These are phyloP conservation scores for Accipiter virgatus DNA, from an alignment of 2,113 vertebrate species.

Conservation along the genomic window DNA sequence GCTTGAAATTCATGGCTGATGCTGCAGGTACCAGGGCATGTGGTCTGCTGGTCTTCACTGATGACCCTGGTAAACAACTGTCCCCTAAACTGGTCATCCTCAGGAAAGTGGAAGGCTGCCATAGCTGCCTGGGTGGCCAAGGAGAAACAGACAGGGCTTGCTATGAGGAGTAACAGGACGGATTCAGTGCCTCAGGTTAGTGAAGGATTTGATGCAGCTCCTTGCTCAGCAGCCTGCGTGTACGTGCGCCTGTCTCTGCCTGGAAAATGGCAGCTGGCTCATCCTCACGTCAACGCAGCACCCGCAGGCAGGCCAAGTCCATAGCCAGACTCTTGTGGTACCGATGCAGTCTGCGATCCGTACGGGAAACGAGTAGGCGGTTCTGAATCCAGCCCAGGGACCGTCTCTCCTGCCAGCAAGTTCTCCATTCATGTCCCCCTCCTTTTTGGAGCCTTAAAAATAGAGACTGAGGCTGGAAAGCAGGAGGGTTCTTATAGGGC, in stretches of 20 bases:
- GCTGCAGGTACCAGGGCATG: background rate
- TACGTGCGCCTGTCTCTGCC: background rate
- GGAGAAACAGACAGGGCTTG: background rate
- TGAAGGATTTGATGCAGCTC: background rate
- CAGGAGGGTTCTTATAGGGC: background rate
- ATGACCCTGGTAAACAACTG: background rate
- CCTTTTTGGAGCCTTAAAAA: constrained; percentile 34
- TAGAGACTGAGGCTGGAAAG: background rate
- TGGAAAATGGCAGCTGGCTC: background rate
- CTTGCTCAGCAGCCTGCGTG: accelerated
- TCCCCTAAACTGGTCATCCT: background rate
- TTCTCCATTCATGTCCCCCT: background rate
- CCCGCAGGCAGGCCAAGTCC: background rate
- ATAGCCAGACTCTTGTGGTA: background rate
- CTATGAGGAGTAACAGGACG: background rate
- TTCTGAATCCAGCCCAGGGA: background rate
- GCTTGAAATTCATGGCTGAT: background rate
- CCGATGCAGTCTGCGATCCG: background rate
- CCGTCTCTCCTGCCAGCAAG: background rate
- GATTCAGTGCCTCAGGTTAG: background rate
- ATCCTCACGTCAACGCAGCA: background rate
- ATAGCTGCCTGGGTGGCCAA: background rate
- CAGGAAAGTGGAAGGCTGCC: background rate
- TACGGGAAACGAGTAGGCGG: constrained; percentile 6
- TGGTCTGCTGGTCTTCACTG: background rate